Evolutionary conservation across 1,140 invertebrate genomes (phyloP).

Genomic region (Plodia interpunctella): DNA sequence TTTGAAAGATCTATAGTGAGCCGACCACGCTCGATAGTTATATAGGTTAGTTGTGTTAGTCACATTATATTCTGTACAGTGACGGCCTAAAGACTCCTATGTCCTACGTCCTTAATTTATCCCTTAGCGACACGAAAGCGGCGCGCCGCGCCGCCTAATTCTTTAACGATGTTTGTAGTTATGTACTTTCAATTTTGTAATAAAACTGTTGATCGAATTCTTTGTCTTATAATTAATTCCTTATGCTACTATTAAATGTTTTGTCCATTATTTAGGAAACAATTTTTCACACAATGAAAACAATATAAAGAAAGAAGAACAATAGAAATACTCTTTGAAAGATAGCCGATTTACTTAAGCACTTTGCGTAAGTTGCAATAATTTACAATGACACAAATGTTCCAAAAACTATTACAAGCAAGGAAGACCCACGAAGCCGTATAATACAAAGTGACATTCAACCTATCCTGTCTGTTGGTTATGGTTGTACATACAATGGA

Average conservation of each 20-base stretch:
- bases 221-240: neutral
- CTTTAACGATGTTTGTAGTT: slow-evolving; percentile 36
- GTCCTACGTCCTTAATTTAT: slow-evolving; percentile 24
- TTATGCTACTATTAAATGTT: neutral
- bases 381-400: neutral
- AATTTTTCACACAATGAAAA: too few relatives aligned
- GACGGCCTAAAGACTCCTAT: slow-evolving; percentile 21
- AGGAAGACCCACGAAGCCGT: neutral
- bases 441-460: slow-evolving; percentile 11
- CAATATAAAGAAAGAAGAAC: neutral
- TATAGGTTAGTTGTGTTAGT: slow-evolving; percentile 21
- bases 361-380: too few relatives aligned
- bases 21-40: slow-evolving; percentile 26
- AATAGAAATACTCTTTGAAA: too few relatives aligned
- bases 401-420: too few relatives aligned
- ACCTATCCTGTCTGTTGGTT: neutral
- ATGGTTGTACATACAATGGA: neutral
- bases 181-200: slow-evolving; percentile 57
- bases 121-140: slow-evolving; percentile 14
- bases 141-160: slow-evolving; percentile 16
- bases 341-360: neutral
- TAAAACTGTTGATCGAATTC: slow-evolving; percentile 46
- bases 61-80: slow-evolving; percentile 27
- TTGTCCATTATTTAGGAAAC: neutral
- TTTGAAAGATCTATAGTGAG: neutral